Base-by-base conservation (phyloP, 2,797 vertebrate genomes). In the Thripadectes ignobilis region DNA sequence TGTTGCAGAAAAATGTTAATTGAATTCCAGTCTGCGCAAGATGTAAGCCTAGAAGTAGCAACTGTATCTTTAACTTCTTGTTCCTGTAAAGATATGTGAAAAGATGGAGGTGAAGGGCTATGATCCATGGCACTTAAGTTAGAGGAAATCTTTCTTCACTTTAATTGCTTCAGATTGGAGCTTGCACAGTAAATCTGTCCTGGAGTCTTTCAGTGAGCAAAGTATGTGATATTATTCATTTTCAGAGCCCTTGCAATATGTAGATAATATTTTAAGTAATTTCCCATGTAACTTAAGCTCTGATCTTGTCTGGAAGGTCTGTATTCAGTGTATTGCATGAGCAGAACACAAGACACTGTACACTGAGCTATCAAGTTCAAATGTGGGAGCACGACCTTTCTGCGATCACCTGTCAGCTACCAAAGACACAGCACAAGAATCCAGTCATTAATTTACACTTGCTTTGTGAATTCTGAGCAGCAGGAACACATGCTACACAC, bases 1-100 rank as follows among this genome's bases (percentile, higher is more conserved):
- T 79, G 77, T 85, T 90, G 90, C 93, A 94, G 95, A 92, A 88
- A 91, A 93, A 92, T 80, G 93, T 90, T 96, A 94, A 97, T 93
- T 94, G 93, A 95, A 93, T 95, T 92, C 85, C 65, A 68, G 65
- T 29, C 80, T 87, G 81, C 67, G 85, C 57, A 93, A 92, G 85
- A 88, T 51, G 38, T 73, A 93, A 92, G 48, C 48, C 48, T 83
- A 49, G 81, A 84, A 84, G 51, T 16, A 91, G 80, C 34, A 59
- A 78, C 74, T 65, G 16, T 86, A 45, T 82, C 85, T 94, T 92
- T 86, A 90, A 73, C 39, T 96, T 85, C 73, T 85, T 83, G 43
- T 93, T 94, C 58, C 54, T 94, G 36, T 54, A 93, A 95, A 88
- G 92, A 71, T 76, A 74, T 0, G 30, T 71, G 88, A 83, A 77